phyloP scores from a whole-genome alignment of 2,113 vertebrate species.

The Spea bombifrons region DNA sequence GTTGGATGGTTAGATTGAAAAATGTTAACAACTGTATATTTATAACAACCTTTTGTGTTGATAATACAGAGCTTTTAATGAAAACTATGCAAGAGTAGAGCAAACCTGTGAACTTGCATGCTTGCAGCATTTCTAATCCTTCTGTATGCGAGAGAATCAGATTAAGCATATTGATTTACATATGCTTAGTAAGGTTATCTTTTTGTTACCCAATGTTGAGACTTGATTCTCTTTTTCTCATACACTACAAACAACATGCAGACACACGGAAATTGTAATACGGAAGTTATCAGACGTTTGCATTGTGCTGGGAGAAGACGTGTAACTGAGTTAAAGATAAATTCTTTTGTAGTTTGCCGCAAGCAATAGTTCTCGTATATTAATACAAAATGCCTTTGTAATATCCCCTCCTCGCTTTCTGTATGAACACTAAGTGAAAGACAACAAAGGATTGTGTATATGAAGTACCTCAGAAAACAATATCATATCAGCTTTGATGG shows the following conservation, averaged over 20 bases:
- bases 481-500: conserved; percentile 24
- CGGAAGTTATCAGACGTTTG: conserved; percentile 40
- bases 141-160: conserved; percentile 27
- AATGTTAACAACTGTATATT: not conserved
- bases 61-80: not conserved
- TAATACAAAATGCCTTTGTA: conserved; percentile 34
- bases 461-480: conserved; percentile 25
- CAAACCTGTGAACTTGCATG: not conserved
- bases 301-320: conserved; percentile 31
- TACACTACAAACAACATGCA: conserved; percentile 28
- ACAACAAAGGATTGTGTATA: conserved; percentile 32
- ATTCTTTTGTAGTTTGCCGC: conserved; percentile 34
- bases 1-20: too few species aligned
- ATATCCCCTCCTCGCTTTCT: conserved; percentile 32
- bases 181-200: conserved; percentile 41
- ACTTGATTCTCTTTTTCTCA: conserved; percentile 6
- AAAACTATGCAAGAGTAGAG: conserved; percentile 16
- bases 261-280: conserved; percentile 45
- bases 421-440: conserved; percentile 24
- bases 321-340: conserved; percentile 24
- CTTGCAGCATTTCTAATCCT: not conserved
- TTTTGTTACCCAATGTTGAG: not conserved
- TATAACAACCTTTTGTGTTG: not conserved
- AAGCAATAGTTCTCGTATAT: not conserved
- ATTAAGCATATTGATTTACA: conserved; percentile 34